Evolutionary conservation across 1,140 invertebrate genomes (phyloP).

Genomic region (Meloidogyne chitwoodi): DNA sequence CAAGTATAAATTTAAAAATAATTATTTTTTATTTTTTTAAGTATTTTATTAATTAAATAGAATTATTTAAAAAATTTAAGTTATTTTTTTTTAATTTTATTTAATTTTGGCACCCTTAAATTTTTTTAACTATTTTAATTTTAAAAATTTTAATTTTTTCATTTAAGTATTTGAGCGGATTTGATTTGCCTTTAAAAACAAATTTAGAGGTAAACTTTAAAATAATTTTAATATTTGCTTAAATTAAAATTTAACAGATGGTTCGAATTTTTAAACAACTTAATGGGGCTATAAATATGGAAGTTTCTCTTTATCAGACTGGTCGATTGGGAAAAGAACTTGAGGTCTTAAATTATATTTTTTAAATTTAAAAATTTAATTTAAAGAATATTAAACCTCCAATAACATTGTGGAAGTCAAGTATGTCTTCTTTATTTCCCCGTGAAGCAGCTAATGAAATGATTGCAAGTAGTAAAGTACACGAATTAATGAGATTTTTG

Average conservation of each 20-base stretch:
- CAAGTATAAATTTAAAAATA: slow-evolving; percentile 21
- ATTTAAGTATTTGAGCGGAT: slow-evolving; percentile 42
- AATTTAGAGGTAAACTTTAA: slow-evolving; percentile 37
- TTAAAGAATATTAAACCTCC: slow-evolving; percentile 14
- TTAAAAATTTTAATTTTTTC: too few relatives aligned
- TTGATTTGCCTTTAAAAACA: slow-evolving; percentile 50
- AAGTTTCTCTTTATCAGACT: slow-evolving; percentile 21
- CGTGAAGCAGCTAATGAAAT: slow-evolving; percentile 35
- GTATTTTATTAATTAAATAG: neutral
- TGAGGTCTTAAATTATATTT: neutral
- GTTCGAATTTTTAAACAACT: slow-evolving; percentile 49
- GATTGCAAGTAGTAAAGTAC: slow-evolving; percentile 31
- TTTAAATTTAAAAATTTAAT: neutral
- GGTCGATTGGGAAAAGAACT: neutral
- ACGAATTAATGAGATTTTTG: slow-evolving; percentile 24
- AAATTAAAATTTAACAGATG: slow-evolving; percentile 19
- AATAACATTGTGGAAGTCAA: slow-evolving; percentile 48
- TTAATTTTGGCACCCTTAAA: too few relatives aligned
- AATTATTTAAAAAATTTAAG: too few relatives aligned
- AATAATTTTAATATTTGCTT: neutral
- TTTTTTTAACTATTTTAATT: too few relatives aligned
- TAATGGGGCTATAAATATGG: slow-evolving; percentile 40
- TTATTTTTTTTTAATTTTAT: too few relatives aligned
- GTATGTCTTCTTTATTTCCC: slow-evolving; percentile 44
- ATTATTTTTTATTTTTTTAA: too few relatives aligned